A percentile compares a stretch with the other conserved stretches of the same genome.
These are phyloP conservation scores for Adelosebastes latens DNA, from an alignment of 2,797 vertebrate species.

Conservation along the genomic window DNA sequence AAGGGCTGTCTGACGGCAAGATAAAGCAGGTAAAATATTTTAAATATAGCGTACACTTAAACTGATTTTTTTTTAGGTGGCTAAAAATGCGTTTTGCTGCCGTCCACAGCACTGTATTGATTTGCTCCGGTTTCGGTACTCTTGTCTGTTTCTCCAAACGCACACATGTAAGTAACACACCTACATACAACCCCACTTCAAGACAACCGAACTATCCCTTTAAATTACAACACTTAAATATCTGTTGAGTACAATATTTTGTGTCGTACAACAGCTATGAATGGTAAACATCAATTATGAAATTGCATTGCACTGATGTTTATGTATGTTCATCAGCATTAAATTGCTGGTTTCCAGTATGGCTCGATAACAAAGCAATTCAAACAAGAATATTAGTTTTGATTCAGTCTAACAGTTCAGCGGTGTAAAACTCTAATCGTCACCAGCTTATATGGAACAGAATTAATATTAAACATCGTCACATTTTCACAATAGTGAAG, in stretches of 20 bases:
- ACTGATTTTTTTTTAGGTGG: no score
- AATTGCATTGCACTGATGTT: neutral
- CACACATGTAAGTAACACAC: no score
- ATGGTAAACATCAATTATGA: slow-evolving; percentile 2
- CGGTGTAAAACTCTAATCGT: neutral
- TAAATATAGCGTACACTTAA: no score
- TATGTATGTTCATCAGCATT: neutral
- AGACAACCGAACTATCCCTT: neutral
- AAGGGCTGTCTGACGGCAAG: no score
- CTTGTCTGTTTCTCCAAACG: no score
- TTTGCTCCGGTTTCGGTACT: no score
- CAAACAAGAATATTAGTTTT: neutral
- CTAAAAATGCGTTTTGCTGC: no score
- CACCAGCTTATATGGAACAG: no score
- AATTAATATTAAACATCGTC: neutral
- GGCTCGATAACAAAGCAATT: neutral
- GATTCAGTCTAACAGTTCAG: neutral
- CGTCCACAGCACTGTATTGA: no score
- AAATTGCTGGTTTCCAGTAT: neutral
- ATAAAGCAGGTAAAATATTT: no score
- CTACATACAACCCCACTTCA: no score
- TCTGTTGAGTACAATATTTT: neutral
- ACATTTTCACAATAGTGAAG: neutral
- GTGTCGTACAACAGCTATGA: neutral
- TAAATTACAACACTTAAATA: neutral